These are phyloP conservation scores for Galaxias olidus DNA, from an alignment of 2,797 vertebrate species.

Conservation along the genomic window DNA sequence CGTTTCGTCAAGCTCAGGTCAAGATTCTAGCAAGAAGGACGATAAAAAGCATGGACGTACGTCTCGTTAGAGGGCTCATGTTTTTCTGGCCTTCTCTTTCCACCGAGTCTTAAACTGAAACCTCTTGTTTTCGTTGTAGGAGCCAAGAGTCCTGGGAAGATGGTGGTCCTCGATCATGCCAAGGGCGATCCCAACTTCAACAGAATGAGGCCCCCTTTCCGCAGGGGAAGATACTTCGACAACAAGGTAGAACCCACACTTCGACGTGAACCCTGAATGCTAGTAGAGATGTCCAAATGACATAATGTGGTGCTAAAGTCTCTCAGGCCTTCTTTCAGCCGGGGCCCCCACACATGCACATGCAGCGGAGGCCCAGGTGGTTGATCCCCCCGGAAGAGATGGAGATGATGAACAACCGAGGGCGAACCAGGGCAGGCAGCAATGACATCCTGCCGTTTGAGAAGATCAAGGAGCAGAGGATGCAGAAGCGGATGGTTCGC, in stretches of 20 bases:
- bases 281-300: background rate
- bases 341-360: slow-evolving; percentile 54
- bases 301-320: background rate
- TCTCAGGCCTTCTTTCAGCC: slow-evolving; percentile 52
- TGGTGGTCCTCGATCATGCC: slow-evolving; percentile 78
- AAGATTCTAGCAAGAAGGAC: slow-evolving; percentile 85
- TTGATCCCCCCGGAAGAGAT: slow-evolving; percentile 80
- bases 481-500: slow-evolving; percentile 88
- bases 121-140: slow-evolving; percentile 60
- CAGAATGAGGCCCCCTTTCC: slow-evolving; percentile 81
- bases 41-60: slow-evolving; percentile 90
- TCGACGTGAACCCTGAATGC: background rate
- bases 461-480: slow-evolving; percentile 95
- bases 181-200: slow-evolving; percentile 80
- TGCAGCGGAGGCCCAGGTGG: slow-evolving; percentile 73
- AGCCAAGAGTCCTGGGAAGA: slow-evolving; percentile 87
- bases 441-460: slow-evolving; percentile 94
- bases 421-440: slow-evolving; percentile 79
- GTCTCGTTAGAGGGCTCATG: slow-evolving; percentile 42
- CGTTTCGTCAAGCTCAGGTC: slow-evolving; percentile 71
- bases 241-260: slow-evolving; percentile 74
- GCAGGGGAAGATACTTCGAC: slow-evolving; percentile 85
- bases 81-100: too few relatives aligned
- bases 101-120: too few relatives aligned
- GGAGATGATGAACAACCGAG: slow-evolving; percentile 84